These are phyloP conservation scores for Carcina quercana DNA, from an alignment of 2,888 invertebrate genomes.

Conservation along the genomic window DNA sequence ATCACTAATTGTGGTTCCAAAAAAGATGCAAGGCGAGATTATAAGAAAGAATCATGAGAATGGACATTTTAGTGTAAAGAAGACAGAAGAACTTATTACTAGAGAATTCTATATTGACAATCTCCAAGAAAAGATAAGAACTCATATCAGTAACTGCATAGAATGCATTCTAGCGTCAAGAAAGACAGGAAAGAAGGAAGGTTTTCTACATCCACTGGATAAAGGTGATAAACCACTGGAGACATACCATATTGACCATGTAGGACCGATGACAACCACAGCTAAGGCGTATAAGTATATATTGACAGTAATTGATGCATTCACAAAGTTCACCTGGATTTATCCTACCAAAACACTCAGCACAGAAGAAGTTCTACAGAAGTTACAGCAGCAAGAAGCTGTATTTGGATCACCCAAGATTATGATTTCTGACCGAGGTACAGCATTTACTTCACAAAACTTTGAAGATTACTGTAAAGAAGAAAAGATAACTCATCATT, in stretches of 20 bases:
- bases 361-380: slow-evolving; percentile 26
- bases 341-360: slow-evolving; percentile 28
- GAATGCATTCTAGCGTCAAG: slow-evolving; percentile 13
- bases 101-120: slow-evolving; percentile 18
- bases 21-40: slow-evolving; percentile 8
- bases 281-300: slow-evolving; percentile 29
- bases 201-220: slow-evolving; percentile 27
- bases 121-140: slow-evolving; percentile 6
- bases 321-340: slow-evolving; percentile 32
- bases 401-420: slow-evolving; percentile 14
- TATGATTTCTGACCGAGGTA: slow-evolving; percentile 14
- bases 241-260: slow-evolving; percentile 31
- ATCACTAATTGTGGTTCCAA: slow-evolving; percentile 8
- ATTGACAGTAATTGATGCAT: slow-evolving; percentile 28
- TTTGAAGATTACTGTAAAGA: slow-evolving; percentile 14
- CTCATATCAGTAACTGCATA: slow-evolving; percentile 12
- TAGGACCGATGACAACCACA: slow-evolving; percentile 29
- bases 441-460: slow-evolving; percentile 15
- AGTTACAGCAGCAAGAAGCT: slow-evolving; percentile 23
- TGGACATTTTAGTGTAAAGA: slow-evolving; percentile 20
- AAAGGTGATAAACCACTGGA: slow-evolving; percentile 28
- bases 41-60: slow-evolving; percentile 13
- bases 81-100: slow-evolving; percentile 17
- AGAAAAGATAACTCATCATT: slow-evolving; percentile 13
- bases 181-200: slow-evolving; percentile 26